Percentiles rank a stretch among this genome's conserved stretches.
phyloP scores from a whole-genome alignment of 2,888 invertebrate species.

The Zonitis immaculata region DNA sequence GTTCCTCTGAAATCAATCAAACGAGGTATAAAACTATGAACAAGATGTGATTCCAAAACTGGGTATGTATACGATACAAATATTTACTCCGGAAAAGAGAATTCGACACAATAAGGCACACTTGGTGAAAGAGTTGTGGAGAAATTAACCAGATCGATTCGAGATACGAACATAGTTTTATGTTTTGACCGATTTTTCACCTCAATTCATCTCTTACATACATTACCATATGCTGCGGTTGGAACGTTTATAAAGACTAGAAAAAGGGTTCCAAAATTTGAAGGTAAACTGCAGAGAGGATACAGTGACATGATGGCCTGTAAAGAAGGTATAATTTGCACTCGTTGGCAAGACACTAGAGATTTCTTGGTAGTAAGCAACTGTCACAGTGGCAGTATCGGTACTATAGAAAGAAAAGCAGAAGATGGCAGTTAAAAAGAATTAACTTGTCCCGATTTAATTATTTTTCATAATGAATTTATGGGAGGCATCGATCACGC shows the following conservation, averaged over 20 bases:
- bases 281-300: slow-evolving; percentile 8
- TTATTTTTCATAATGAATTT: too few species aligned
- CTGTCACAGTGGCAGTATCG: neutral
- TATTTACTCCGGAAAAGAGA: slow-evolving; percentile 20
- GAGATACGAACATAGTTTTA: neutral
- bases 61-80: slow-evolving; percentile 20
- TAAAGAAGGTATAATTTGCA: slow-evolving; percentile 2
- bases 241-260: slow-evolving; percentile 10
- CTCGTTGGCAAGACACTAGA: slow-evolving; percentile 7
- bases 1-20: slow-evolving; percentile 8
- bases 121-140: slow-evolving; percentile 4
- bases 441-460: too few species aligned
- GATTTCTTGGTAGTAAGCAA: slow-evolving; percentile 1
- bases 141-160: neutral
- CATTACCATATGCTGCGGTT: slow-evolving; percentile 1
- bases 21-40: slow-evolving; percentile 7
- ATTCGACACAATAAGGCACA: neutral
- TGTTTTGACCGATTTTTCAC: slow-evolving; percentile 16
- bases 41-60: slow-evolving; percentile 3
- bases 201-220: slow-evolving; percentile 6
- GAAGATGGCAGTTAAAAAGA: neutral
- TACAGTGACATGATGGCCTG: slow-evolving; percentile 3
- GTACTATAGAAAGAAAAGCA: neutral
- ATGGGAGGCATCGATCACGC: too few species aligned
- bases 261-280: slow-evolving; percentile 13